phyloP scores from a whole-genome alignment of 2,888 invertebrate genomes.

The Thymelicus lineola region DNA sequence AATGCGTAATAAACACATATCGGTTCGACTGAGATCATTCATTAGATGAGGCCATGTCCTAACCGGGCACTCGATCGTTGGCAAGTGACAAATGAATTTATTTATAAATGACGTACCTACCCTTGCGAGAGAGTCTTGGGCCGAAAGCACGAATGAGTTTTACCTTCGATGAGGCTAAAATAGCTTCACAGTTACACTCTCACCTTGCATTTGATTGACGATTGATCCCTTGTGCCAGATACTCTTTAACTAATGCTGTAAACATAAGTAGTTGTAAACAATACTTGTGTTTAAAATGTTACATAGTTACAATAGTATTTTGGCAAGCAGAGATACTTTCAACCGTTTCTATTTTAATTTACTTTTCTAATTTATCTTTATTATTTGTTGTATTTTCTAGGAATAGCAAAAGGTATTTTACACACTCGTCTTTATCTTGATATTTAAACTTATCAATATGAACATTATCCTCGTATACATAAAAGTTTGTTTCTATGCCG shows the following conservation, averaged over 20 bases:
- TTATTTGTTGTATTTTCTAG: not conserved
- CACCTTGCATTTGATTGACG: conserved; percentile 85
- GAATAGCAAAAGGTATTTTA: no score
- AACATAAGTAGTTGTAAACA: conserved; percentile 48
- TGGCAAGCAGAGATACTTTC: not conserved
- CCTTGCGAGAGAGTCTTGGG: conserved; percentile 81
- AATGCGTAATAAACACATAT: conserved; percentile 30
- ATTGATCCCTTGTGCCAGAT: conserved; percentile 84
- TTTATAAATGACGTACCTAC: conserved; percentile 82
- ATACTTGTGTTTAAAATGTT: conserved; percentile 51
- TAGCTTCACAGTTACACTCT: conserved; percentile 81
- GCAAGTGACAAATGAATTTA: conserved; percentile 75
- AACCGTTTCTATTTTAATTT: not conserved
- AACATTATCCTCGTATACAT: not conserved
- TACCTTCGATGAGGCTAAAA: conserved; percentile 84
- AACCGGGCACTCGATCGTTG: conserved; percentile 55
- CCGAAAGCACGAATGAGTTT: conserved; percentile 83
- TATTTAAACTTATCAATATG: not conserved
- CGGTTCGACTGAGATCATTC: conserved; percentile 39
- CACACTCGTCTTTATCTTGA: no score
- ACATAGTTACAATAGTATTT: not conserved
- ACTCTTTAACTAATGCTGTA: conserved; percentile 75
- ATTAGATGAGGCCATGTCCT: conserved; percentile 48
- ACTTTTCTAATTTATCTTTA: not conserved
- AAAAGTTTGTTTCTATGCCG: conserved; percentile 12